These are phyloP conservation scores for Heliocidaris erythrogramma DNA, from an alignment of 35 echinoderm and acorn worm genomes.

Conservation along the genomic window DNA sequence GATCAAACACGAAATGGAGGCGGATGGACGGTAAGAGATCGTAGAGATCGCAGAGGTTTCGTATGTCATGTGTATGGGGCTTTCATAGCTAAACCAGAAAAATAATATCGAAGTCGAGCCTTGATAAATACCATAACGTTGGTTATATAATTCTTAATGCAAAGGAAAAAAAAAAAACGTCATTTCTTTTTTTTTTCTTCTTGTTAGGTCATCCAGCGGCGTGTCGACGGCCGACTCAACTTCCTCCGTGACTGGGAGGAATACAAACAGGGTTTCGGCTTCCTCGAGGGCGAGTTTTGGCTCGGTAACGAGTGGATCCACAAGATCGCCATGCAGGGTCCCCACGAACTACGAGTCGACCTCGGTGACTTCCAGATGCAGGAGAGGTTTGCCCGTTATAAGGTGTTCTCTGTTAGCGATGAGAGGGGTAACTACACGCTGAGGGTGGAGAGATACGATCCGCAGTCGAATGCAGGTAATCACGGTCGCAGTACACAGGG, in stretches of 20 bases:
- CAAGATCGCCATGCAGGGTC: slow-evolving; percentile 60
- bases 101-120: too few species aligned
- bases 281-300: slow-evolving; percentile 71
- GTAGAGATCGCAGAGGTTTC: not conserved
- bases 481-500: not conserved
- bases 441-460: slow-evolving; percentile 54
- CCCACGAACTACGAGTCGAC: slow-evolving; percentile 65
- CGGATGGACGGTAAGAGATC: slow-evolving; percentile 80
- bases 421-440: slow-evolving; percentile 69
- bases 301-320: slow-evolving; percentile 73
- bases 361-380: slow-evolving; percentile 41
- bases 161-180: too few species aligned
- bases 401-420: slow-evolving; percentile 50
- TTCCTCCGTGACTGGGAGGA: slow-evolving; percentile 64
- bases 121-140: too few species aligned
- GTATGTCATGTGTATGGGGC: not conserved
- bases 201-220: slow-evolving; percentile 59
- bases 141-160: too few species aligned
- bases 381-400: slow-evolving; percentile 57
- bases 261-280: slow-evolving; percentile 74
- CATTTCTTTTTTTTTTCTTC: not conserved
- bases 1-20: slow-evolving; percentile 80
- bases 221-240: slow-evolving; percentile 74
- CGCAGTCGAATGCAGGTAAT: slow-evolving; percentile 7
- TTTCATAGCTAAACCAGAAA: too few species aligned